phyloP scores from a whole-genome alignment of 2,888 invertebrate species.

The Trichogramma evanescens region DNA sequence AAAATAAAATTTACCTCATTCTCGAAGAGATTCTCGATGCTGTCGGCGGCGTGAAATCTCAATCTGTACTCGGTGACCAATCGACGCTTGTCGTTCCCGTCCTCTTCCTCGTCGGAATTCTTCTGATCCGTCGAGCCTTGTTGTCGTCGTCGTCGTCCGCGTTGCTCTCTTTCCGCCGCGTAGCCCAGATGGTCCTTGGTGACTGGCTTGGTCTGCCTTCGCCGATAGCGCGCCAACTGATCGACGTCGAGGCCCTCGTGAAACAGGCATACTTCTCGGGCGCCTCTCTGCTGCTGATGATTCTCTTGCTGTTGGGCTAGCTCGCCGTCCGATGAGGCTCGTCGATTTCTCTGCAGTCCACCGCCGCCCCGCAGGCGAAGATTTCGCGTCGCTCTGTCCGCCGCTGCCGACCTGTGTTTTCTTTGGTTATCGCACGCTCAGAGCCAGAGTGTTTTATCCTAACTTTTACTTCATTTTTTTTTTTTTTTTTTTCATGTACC shows the following conservation, averaged over 20 bases:
- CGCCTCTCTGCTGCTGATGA: conserved; percentile 8
- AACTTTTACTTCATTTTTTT: neutral
- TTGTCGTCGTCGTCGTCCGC: conserved; percentile 4
- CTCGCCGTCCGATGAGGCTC: conserved; percentile 45
- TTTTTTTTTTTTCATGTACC: neutral
- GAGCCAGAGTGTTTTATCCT: neutral
- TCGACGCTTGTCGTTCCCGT: neutral
- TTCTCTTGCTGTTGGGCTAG: conserved; percentile 28
- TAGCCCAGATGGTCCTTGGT: conserved; percentile 30
- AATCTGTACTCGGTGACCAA: conserved; percentile 38
- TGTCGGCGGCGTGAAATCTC: conserved; percentile 31
- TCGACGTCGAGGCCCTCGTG: conserved; percentile 52
- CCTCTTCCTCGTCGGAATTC: conserved; percentile 5
- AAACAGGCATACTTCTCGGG: conserved; percentile 38
- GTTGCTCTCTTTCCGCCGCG: neutral
- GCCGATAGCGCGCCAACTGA: conserved; percentile 49
- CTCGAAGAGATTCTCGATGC: conserved; percentile 34
- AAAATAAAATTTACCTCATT: neutral
- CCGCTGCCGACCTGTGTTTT: conserved; percentile 8
- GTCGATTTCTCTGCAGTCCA: conserved; percentile 18
- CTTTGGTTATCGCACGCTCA: neutral
- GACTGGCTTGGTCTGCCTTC: conserved; percentile 46
- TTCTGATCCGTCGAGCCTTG: conserved; percentile 11
- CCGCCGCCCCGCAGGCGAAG: neutral
- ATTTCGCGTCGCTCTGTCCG: neutral